Percentiles rank a stretch among this genome's conserved stretches.
These are phyloP conservation scores for Oncorhynchus clarkii DNA, from an alignment of 2,113 vertebrate genomes.

Conservation along the genomic window DNA sequence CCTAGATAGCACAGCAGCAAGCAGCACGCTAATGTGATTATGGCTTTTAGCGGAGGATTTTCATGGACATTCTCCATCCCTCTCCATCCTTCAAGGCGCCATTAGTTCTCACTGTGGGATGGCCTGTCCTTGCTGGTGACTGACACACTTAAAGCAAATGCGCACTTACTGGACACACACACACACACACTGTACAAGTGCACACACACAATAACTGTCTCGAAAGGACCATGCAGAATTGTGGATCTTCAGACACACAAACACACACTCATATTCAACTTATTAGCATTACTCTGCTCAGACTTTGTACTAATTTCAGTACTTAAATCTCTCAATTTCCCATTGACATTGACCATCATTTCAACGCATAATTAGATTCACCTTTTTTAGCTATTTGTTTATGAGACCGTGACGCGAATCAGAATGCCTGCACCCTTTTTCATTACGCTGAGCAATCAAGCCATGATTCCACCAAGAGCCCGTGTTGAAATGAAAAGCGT, in stretches of 20 bases:
- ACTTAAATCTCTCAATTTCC: slow-evolving; percentile 40
- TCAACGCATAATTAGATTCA: slow-evolving; percentile 8
- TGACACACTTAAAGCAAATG: slow-evolving; percentile 32
- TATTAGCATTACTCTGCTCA: slow-evolving; percentile 20
- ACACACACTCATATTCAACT: background rate
- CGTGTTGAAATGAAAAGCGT: slow-evolving; percentile 43
- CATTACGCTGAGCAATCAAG: slow-evolving; percentile 60
- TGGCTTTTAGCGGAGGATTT: slow-evolving; percentile 64
- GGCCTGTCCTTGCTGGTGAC: slow-evolving; percentile 34
- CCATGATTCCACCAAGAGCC: slow-evolving; percentile 39
- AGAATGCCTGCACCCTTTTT: slow-evolving; percentile 44
- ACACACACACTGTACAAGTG: background rate
- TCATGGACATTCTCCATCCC: slow-evolving; percentile 52
- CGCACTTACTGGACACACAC: slow-evolving; percentile 18
- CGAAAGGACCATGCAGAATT: too few species aligned
- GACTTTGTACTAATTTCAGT: slow-evolving; percentile 23
- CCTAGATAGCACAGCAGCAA: slow-evolving; percentile 39
- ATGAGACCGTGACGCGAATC: slow-evolving; percentile 34
- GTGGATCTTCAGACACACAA: background rate
- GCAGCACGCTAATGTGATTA: slow-evolving; percentile 65
- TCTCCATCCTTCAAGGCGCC: slow-evolving; percentile 51
- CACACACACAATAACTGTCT: background rate
- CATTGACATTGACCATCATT: slow-evolving; percentile 27
- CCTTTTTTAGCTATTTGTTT: slow-evolving; percentile 50
- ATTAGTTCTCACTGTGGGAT: slow-evolving; percentile 43